These are phyloP conservation scores for Mastigias papua DNA, from an alignment of 30 jellyfish, hydroid and myxozoan species.

Conservation along the genomic window DNA sequence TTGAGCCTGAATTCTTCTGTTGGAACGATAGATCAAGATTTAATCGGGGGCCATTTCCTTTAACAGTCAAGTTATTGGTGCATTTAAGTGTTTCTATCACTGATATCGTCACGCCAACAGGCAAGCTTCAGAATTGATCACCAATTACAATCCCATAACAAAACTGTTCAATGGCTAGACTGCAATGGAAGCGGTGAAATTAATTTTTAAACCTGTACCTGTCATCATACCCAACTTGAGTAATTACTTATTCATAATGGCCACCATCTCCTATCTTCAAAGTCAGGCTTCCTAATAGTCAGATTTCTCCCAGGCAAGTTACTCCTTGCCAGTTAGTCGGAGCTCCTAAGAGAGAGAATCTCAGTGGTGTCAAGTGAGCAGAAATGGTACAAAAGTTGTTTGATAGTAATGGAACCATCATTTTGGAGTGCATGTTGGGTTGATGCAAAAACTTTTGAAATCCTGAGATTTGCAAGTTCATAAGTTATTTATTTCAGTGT, in stretches of 20 bases:
- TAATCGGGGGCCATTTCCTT: background rate
- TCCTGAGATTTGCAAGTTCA: too few relatives aligned
- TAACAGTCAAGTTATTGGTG: background rate
- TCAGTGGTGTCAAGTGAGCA: too few relatives aligned
- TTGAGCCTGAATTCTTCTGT: background rate
- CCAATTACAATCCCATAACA: background rate
- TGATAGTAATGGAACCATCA: too few relatives aligned
- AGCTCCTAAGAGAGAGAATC: too few relatives aligned
- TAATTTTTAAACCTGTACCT: slow-evolving; percentile 13
- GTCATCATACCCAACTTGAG: slow-evolving; percentile 53
- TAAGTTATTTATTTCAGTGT: too few relatives aligned
- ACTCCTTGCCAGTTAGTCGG: too few relatives aligned
- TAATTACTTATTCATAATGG: slow-evolving; percentile 40
- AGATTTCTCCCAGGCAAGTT: too few relatives aligned
- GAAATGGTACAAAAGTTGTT: too few relatives aligned
- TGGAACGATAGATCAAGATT: background rate
- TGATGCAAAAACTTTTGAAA: too few relatives aligned
- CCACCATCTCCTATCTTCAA: background rate
- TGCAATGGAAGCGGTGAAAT: slow-evolving; percentile 3
- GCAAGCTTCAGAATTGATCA: background rate
- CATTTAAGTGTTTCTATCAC: background rate
- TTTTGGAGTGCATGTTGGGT: too few relatives aligned
- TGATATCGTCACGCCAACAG: background rate
- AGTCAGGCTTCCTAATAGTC: background rate
- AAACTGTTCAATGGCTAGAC: background rate